Base-by-base conservation (phyloP, 2,797 vertebrate species). In the Hafferia zeledoni region DNA sequence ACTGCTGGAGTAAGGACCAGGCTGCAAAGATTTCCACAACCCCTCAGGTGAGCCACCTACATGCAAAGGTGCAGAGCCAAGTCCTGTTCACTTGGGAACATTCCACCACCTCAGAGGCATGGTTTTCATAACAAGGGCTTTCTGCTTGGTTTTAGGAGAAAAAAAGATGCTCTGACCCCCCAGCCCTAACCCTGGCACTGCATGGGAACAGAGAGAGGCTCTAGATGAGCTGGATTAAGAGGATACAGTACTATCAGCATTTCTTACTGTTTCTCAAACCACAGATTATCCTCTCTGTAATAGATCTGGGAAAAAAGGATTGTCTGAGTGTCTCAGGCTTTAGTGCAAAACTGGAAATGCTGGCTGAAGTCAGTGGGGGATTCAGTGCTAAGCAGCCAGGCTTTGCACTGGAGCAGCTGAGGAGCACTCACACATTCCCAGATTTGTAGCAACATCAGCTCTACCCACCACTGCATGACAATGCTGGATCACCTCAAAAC, bases 401-500 rank as follows among this genome's bases (percentile, higher is more conserved):
- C 80, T 89, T 72, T 55, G 77, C 89, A 31, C 67, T 37, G 71
- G 23, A 83, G 17, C 55, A 84, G 78, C 74, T 56, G 67, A 10
- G 70, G 78, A 82, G 28, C 44, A 2, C 39, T 56, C 49, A 2
- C 33, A 9, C 5, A 0, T 53, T 77, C 35, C 64, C 78, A 25
- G 55, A 28, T 30, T 1, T 64, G 61, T 3, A 71, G 60, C 57
- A 44, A 22, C 22, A 33, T 11, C 56, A n/a, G 2, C 37, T 33
- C 49, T 53, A 17, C 39, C 37, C 49, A 2, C 56, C 13, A 33
- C 49, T 50, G 27, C 35, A 9, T 3, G 6, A 35, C 64, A 28
- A 5, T 4, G 0, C 17, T 7, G 0, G 2, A 1, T 16, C 13
- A 2, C 33, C n/a, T 39, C 4, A 8, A 4, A 3, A 5, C 2